These are phyloP conservation scores for Yponomeuta sedellus DNA, from an alignment of 2,888 invertebrate species.

Conservation along the genomic window DNA sequence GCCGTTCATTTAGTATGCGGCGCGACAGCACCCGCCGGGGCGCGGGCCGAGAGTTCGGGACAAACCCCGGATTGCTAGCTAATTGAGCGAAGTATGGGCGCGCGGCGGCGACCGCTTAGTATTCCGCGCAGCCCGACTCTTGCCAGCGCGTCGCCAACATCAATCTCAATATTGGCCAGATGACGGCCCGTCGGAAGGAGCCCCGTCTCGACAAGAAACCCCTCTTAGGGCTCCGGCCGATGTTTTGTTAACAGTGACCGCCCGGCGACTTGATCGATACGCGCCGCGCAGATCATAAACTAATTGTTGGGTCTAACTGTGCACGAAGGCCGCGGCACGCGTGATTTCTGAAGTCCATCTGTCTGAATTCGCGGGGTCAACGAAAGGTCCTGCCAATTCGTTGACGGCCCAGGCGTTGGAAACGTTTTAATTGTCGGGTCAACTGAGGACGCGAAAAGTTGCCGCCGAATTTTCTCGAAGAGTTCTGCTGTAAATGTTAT, in stretches of 20 bases:
- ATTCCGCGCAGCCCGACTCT: conserved; percentile 53
- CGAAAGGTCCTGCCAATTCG: no score
- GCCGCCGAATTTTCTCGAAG: no score
- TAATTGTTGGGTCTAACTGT: neutral
- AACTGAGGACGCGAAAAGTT: no score
- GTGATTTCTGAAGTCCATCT: no score
- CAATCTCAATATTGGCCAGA: conserved; percentile 70
- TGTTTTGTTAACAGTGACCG: conserved; percentile 34
- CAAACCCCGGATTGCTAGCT: conserved; percentile 50
- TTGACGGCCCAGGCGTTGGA: no score
- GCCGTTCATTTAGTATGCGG: conserved; percentile 66
- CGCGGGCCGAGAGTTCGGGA: conserved; percentile 33
- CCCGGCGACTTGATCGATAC: conserved; percentile 17
- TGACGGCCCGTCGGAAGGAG: conserved; percentile 66
- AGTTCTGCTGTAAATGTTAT: no score
- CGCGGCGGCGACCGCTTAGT: conserved; percentile 49
- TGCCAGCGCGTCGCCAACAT: conserved; percentile 50
- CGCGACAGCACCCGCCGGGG: conserved; percentile 27
- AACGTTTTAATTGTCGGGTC: no score
- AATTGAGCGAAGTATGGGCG: conserved; percentile 68
- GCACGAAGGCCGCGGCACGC: no score
- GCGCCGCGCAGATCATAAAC: neutral
- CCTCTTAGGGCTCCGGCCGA: conserved; percentile 58
- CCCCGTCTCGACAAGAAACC: conserved; percentile 59
- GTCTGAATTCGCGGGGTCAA: no score